Evolutionary conservation across 2,888 invertebrate genomes (phyloP).

Genomic region (Cyclophora punctaria): DNA sequence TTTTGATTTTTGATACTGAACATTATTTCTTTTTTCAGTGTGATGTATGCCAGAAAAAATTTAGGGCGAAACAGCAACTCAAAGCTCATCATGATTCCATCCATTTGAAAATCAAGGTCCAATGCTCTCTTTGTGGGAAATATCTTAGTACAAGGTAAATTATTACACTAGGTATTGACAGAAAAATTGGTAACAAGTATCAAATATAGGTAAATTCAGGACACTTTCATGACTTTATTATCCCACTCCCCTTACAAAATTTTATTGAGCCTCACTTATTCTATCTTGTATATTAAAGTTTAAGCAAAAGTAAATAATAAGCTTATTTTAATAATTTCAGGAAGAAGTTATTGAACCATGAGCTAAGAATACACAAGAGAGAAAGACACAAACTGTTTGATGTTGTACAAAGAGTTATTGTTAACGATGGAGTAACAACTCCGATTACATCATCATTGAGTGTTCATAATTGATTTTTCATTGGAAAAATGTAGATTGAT

Average conservation of each 20-base stretch:
- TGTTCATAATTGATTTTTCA: no score
- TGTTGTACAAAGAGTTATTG: constrained; percentile 15
- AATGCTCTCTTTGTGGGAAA: constrained; percentile 22
- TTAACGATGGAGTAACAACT: constrained; percentile 6
- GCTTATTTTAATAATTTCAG: constrained; percentile 6
- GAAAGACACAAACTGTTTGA: constrained; percentile 19
- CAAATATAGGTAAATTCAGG: no score
- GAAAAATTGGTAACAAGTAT: no score
- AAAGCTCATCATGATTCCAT: constrained; percentile 25
- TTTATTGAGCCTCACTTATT: not conserved
- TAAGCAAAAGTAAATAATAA: not conserved
- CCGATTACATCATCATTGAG: no score
- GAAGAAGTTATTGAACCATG: constrained; percentile 17
- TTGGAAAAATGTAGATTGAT: no score
- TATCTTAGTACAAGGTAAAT: constrained; percentile 20
- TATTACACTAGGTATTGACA: not conserved
- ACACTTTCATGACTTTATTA: no score
- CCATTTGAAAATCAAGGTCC: constrained; percentile 24
- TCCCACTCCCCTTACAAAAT: no score
- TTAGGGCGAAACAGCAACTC: constrained; percentile 17
- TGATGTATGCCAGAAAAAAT: constrained; percentile 21
- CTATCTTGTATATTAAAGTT: no score
- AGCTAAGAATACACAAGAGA: constrained; percentile 18
- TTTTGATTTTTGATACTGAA: not conserved
- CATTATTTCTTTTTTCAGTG: constrained; percentile 16